phyloP scores from a whole-genome alignment of 2,113 vertebrate genomes.

The Silurus glanis region DNA sequence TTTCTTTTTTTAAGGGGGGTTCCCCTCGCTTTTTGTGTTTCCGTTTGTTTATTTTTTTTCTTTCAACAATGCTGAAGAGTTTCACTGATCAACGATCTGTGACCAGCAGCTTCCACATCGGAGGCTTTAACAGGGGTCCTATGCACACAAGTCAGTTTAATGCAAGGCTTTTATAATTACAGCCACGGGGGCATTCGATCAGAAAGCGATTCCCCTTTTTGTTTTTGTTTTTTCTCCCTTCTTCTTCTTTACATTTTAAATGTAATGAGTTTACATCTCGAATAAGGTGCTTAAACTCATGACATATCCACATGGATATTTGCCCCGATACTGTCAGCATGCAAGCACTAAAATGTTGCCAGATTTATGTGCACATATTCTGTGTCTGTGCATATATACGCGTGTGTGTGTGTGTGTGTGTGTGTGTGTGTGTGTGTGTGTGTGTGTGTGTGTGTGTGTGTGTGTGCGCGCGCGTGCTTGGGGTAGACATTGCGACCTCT shows the following conservation, averaged over 20 bases:
- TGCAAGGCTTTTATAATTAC: constrained; percentile 23
- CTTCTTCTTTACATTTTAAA: not conserved
- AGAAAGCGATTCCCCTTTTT: not conserved
- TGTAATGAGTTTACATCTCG: constrained; percentile 31
- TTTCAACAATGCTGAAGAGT: constrained; percentile 57
- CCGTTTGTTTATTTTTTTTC: not conserved
- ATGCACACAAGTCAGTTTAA: constrained; percentile 26
- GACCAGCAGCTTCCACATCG: constrained; percentile 15
- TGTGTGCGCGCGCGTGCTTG: not conserved
- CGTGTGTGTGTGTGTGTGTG: not conserved
- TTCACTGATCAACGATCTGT: constrained; percentile 27
- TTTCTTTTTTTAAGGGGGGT: not conserved
- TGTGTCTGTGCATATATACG: not conserved
- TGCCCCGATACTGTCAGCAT: constrained; percentile 17
- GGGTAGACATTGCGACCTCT: not conserved
- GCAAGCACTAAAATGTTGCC: not conserved
- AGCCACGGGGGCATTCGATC: constrained; percentile 37
- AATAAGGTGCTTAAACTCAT: constrained; percentile 19
- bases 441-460: not conserved
- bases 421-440: not conserved
- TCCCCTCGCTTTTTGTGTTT: not conserved
- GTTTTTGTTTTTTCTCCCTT: not conserved
- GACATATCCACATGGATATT: not conserved
- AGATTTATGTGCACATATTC: not conserved
- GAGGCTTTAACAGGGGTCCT: not conserved